A percentile compares a stretch with the other conserved stretches of the same genome.
Evolutionary conservation across 2,888 invertebrate species (phyloP).

Genomic region (Yponomeuta evonymella): DNA sequence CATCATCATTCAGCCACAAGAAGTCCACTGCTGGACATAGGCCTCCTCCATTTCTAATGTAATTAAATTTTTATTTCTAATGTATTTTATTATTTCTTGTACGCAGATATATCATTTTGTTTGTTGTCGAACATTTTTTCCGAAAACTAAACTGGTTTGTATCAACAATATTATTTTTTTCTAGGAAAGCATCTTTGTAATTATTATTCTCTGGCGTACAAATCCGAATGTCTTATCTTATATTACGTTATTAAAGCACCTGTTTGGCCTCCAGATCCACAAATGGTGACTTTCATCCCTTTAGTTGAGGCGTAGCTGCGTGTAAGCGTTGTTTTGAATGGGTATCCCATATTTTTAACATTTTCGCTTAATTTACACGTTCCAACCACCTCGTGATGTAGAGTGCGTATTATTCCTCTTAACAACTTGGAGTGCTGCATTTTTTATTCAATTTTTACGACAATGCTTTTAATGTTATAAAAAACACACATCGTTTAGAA

Average conservation of each 20-base stretch:
- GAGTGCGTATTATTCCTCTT: neutral
- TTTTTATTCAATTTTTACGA: neutral
- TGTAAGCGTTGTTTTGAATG: neutral
- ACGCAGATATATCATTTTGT: no score
- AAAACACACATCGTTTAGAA: neutral
- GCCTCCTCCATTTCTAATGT: no score
- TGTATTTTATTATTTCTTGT: no score
- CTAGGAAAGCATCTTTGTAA: no score
- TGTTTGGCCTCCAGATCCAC: constrained; percentile 71
- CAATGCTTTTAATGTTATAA: neutral
- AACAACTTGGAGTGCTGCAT: neutral
- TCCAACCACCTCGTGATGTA: neutral
- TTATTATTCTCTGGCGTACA: no score
- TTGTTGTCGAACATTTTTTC: no score
- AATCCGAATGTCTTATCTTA: neutral
- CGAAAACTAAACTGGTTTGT: no score
- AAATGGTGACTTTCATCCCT: constrained; percentile 73
- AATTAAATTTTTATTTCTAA: no score
- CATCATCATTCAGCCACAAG: no score
- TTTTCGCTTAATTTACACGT: neutral
- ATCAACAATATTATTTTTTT: no score
- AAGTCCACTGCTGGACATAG: no score
- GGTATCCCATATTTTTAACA: neutral
- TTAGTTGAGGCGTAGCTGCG: constrained; percentile 9
- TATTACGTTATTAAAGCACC: constrained; percentile 35